A percentile compares a stretch with the other conserved stretches of the same genome.
These are phyloP conservation scores for Myoxocephalus aenaeus DNA, from an alignment of 2,797 vertebrate species.

Conservation along the genomic window DNA sequence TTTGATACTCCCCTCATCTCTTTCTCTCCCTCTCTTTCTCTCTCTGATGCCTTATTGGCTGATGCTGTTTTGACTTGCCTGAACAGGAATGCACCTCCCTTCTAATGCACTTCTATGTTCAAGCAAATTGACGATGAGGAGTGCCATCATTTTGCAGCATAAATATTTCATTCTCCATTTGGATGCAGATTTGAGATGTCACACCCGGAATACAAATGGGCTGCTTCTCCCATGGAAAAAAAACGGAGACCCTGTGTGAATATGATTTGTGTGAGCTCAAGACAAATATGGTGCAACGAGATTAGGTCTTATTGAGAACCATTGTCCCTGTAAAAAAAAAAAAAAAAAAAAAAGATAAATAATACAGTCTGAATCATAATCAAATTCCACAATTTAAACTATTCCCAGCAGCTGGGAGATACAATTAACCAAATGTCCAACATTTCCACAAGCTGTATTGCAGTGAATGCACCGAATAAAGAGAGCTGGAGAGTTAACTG, in stretches of 20 bases:
- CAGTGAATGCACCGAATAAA: not conserved
- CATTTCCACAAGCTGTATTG: not conserved
- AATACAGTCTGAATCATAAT: conserved; percentile 41
- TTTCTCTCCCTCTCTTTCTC: conserved; percentile 1
- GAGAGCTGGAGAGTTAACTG: not conserved
- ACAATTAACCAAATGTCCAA: not conserved
- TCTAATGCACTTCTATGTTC: conserved; percentile 82
- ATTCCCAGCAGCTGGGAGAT: conserved; percentile 14
- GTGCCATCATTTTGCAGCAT: conserved; percentile 80
- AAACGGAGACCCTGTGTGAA: conserved; percentile 49
- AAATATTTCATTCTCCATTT: conserved; percentile 85
- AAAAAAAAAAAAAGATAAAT: conserved; percentile 40
- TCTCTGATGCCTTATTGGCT: conserved; percentile 67
- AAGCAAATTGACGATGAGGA: conserved; percentile 84
- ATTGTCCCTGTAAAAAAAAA: conserved; percentile 48
- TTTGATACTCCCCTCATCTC: conserved; percentile 34
- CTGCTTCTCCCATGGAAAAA: conserved; percentile 45
- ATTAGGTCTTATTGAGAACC: conserved; percentile 62
- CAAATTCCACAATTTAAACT: conserved; percentile 21
- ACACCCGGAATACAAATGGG: conserved; percentile 79
- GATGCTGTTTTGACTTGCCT: conserved; percentile 81
- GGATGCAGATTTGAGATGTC: conserved; percentile 79
- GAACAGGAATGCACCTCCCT: conserved; percentile 78
- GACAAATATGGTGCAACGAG: conserved; percentile 54
- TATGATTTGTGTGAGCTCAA: conserved; percentile 67